Evolutionary conservation across 2,797 vertebrate species (phyloP), one percentile per base, ranked within the genome.

Genomic region (Oryzias sinensis): DNA sequence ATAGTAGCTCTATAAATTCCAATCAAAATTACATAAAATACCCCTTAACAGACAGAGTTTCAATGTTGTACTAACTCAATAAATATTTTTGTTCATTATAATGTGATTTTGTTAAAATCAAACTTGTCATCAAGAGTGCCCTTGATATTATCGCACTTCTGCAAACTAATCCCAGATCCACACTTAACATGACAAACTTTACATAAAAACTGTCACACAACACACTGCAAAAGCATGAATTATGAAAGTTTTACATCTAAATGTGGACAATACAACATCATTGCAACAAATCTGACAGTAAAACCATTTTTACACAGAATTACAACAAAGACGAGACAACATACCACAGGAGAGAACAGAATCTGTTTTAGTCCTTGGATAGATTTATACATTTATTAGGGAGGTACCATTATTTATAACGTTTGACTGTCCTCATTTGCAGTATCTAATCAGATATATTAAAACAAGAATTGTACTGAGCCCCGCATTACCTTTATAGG

Each of bases 11-110:
- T 73, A 25, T 65, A 70, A 61, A 53, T 59, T 45, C 52, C 67
- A 59, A 66, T 52, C 7, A 60, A 67, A 55, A 55, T 70, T 53
- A 15, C 33, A 2, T 59, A n/a, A 33, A 53, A 50, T 41, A n/a
- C 14, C 44, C 44, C 44, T 70, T 77, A 29, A 72, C 40, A 73
- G 68, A 62, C 8, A 56, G 58, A 66, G 63, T 62, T 66, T 63
- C 70, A 74, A 60, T 62, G 33, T 75, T 22, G 58, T 49, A 67
- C 60, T 56, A 85, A 37, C 9, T 11, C 11, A 37, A 79, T 60
- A 83, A 88, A 85, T 77, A 79, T 70, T 75, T 37, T 29, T 68
- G 51, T 64, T 74, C 53, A 74, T 60, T 72, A 80, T 57, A 69
- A 77, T 79, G 54, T 69, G 71, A 59, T 77, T 43, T 56, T 69